Evolutionary conservation across 2,888 invertebrate species (phyloP), one percentile per base, ranked within the genome.

Genomic region (Tupiocoris notatus): DNA sequence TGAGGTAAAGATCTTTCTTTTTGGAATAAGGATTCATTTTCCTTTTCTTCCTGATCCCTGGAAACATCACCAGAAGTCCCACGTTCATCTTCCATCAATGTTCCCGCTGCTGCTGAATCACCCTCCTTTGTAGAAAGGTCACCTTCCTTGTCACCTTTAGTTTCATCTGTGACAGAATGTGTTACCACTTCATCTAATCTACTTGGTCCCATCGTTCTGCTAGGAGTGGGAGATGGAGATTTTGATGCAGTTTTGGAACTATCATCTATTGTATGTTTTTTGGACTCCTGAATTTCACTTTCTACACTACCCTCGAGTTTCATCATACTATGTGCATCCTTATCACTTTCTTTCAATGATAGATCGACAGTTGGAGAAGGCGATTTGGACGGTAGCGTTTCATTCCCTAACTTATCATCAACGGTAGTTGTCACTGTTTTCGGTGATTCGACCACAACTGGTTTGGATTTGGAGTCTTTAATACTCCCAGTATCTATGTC

Each of bases 311-410:
- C 59, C 20, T 59, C 59, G 6, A 18, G 16, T 59, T n/a, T 59
- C 17, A 18, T 59, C 12, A 54, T 54, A 7, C 7, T 54, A 12
- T 7, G 12, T 59, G 7, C 59, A 59, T 59, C 59, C 16, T 59
- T n/a, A n/a, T 59, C 59, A 59, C n/a, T 59, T n/a, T 59, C 20
- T 25, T 65, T 24, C n/a, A 17, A 25, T 65, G 63, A 21, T 9
- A n/a, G 70, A 18, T 22, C 59, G 6, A 59, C 9, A 24, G 70
- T 22, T 7, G 70, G 70, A 16, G 70, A 59, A n/a, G 70, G 59
- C 2, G 70, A 70, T 21, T 68, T 70, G 59, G 59, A 59, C 7
- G 24, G n/a, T 0, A 64, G 25, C 25, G 16, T 6, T 16, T 70
- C 70, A 20, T 18, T 2, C 1, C 17, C 57, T n/a, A 54, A n/a